phyloP scores from a whole-genome alignment of 2,113 vertebrate genomes.

The Gopherus evgoodei region DNA sequence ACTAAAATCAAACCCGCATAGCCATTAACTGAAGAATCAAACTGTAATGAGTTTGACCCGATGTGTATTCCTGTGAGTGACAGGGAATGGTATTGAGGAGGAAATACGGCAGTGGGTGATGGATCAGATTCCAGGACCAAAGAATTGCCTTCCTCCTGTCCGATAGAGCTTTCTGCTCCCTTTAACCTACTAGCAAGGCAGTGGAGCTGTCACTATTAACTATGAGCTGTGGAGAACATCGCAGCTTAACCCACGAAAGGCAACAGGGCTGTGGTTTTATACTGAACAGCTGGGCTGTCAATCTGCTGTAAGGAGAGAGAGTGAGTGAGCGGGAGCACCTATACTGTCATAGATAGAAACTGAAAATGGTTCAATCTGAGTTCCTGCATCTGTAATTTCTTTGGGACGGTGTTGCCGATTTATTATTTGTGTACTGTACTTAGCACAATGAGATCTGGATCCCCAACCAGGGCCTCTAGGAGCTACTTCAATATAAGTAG shows the following conservation, averaged over 20 bases:
- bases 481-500: constrained; percentile 13
- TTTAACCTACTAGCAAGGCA: constrained; percentile 16
- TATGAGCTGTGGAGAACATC: background rate
- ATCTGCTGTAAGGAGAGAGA: background rate
- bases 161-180: background rate
- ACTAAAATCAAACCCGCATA: background rate
- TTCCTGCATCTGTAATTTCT: background rate
- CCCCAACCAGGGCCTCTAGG: background rate
- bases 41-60: constrained; percentile 43
- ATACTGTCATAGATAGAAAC: background rate
- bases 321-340: background rate
- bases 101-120: constrained; percentile 32
- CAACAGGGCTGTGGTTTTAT: constrained; percentile 1
- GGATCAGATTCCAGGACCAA: constrained; percentile 46
- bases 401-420: background rate
- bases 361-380: background rate
- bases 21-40: constrained; percentile 49
- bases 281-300: constrained; percentile 18
- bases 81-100: constrained; percentile 39
- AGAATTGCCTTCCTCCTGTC: constrained; percentile 49
- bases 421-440: background rate
- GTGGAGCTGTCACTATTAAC: constrained; percentile 21
- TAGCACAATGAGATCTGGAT: constrained; percentile 21
- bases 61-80: constrained; percentile 40
- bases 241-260: constrained; percentile 9